These are phyloP conservation scores for Noctua fimbriata DNA, from an alignment of 2,888 invertebrate species.

Conservation along the genomic window DNA sequence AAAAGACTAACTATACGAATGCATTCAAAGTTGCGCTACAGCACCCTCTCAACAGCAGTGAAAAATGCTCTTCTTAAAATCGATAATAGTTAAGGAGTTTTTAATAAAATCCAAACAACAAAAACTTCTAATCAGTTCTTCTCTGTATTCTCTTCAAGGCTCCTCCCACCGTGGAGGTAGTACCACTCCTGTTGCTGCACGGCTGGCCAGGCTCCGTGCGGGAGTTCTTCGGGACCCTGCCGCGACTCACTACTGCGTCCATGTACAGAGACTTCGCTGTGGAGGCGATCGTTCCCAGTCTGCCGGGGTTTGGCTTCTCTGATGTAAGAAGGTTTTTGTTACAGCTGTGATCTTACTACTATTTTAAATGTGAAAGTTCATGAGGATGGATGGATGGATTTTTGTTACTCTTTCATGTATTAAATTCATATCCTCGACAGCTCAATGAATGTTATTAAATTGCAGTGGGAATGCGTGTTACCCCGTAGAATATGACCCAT, in stretches of 20 bases:
- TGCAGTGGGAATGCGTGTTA: neutral
- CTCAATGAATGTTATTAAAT: neutral
- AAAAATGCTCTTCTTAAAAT: neutral
- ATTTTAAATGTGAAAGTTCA: neutral
- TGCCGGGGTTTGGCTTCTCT: constrained; percentile 73
- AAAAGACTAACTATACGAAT: neutral
- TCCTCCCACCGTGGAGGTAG: constrained; percentile 34
- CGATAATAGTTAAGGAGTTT: neutral
- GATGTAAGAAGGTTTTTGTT: constrained; percentile 62
- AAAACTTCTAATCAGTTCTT: neutral
- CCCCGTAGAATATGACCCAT: neutral
- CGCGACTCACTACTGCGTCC: constrained; percentile 42
- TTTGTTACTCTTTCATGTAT: no score
- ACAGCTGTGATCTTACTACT: neutral
- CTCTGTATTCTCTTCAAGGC: constrained; percentile 34
- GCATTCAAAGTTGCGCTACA: neutral
- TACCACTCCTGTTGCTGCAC: constrained; percentile 91
- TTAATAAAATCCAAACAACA: neutral
- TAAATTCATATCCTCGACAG: no score
- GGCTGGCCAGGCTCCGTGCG: constrained; percentile 94
- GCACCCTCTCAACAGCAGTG: neutral
- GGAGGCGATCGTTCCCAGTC: constrained; percentile 70
- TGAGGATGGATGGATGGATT: neutral
- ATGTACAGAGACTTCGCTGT: constrained; percentile 56
- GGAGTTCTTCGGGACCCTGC: constrained; percentile 91